These are phyloP conservation scores for Falcunculus frontatus DNA, from an alignment of 2,113 vertebrate genomes.

Conservation along the genomic window DNA sequence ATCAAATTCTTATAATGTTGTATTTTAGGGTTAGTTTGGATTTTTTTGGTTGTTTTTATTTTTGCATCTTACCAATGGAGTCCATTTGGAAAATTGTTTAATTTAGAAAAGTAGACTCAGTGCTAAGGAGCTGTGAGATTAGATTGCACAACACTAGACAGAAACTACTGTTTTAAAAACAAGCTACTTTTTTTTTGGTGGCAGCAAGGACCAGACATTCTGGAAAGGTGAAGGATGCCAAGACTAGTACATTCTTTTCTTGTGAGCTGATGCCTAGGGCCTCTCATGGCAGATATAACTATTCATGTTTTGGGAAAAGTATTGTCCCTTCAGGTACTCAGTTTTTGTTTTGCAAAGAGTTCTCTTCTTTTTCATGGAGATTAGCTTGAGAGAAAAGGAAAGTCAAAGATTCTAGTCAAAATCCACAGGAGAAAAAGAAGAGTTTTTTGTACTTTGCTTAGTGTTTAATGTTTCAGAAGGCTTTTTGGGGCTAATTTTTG, in stretches of 20 bases:
- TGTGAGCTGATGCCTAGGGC: not conserved
- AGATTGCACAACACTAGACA: not conserved
- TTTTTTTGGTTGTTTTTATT: not conserved
- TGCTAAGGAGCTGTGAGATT: not conserved
- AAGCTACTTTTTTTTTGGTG: not conserved
- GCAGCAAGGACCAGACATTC: constrained; percentile 47
- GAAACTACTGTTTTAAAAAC: constrained; percentile 12
- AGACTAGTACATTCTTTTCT: constrained; percentile 1
- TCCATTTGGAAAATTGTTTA: not conserved
- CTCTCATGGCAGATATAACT: not conserved
- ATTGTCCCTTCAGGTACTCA: not conserved
- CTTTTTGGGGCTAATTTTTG: not conserved
- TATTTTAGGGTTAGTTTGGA: not conserved
- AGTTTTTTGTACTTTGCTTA: not conserved
- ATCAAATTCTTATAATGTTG: not conserved
- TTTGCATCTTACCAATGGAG: not conserved
- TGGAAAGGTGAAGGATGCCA: constrained; percentile 10
- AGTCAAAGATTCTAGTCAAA: not conserved
- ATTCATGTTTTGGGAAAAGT: not conserved
- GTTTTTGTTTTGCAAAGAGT: not conserved
- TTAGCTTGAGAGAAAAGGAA: not conserved
- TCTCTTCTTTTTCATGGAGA: not conserved
- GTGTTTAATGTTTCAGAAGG: not conserved
- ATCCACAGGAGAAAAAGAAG: not conserved
- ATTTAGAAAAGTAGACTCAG: not conserved